Percentiles rank a stretch among this genome's conserved stretches.
Evolutionary conservation across 2,797 vertebrate species (phyloP).

Genomic region (Aselliscus stoliczkanus): DNA sequence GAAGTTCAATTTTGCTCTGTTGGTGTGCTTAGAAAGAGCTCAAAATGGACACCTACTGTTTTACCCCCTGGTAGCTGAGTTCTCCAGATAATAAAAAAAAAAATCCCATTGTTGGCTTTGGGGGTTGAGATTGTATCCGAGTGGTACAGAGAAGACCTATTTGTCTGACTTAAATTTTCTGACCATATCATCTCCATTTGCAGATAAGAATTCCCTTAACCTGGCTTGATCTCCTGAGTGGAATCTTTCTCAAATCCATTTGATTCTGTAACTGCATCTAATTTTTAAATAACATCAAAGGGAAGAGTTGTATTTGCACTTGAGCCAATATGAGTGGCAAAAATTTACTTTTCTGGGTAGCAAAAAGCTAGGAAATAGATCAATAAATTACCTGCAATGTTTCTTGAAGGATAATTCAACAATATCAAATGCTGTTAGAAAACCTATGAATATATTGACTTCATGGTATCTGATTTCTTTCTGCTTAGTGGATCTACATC

Average conservation of each 20-base stretch:
- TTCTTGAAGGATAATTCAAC: constrained; percentile 34
- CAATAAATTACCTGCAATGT: constrained; percentile 15
- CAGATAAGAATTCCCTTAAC: background rate
- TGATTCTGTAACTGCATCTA: background rate
- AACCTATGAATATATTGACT: constrained; percentile 47
- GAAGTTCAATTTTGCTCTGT: background rate
- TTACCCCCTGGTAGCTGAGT: background rate
- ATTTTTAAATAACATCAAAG: constrained; percentile 18
- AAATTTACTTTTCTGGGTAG: background rate
- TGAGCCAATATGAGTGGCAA: background rate
- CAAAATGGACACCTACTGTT: background rate
- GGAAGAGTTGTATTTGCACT: constrained; percentile 30
- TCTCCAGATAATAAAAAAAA: background rate
- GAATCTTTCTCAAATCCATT: background rate
- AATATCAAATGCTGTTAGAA: constrained; percentile 47
- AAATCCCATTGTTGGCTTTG: background rate
- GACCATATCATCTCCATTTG: background rate
- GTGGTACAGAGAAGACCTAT: background rate
- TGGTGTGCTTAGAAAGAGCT: background rate
- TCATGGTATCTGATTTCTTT: background rate
- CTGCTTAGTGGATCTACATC: background rate
- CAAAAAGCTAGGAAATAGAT: constrained; percentile 23
- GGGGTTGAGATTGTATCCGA: background rate
- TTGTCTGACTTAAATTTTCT: constrained; percentile 10
- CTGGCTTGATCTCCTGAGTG: background rate